Conservation (phyloP, 2,888 invertebrate species). For the Teinopalpus imperialis region DNA sequence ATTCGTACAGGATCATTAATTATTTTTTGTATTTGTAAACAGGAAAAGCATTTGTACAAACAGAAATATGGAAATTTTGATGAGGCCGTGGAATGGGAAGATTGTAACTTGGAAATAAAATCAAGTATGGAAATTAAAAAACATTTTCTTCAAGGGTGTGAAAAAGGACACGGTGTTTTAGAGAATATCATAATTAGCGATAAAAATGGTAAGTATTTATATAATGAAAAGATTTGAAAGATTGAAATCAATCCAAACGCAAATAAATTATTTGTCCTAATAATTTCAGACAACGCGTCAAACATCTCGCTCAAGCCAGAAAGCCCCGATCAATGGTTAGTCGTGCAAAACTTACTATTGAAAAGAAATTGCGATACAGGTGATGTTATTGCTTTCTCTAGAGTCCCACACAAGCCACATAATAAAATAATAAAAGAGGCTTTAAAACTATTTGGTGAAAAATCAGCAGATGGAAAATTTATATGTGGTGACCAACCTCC, state of each 20-base stretch:
- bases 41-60: slow-evolving; percentile 37
- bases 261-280: too few species aligned
- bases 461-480: slow-evolving; percentile 13
- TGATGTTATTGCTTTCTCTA: slow-evolving; percentile 25
- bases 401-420: slow-evolving; percentile 25
- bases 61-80: slow-evolving; percentile 40
- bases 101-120: slow-evolving; percentile 45
- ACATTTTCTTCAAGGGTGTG: slow-evolving; percentile 45
- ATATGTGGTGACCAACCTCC: slow-evolving; percentile 23
- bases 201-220: slow-evolving; percentile 23
- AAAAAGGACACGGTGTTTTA: slow-evolving; percentile 37
- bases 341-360: slow-evolving; percentile 25
- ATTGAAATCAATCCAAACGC: too few species aligned
- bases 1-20: too few species aligned
- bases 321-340: slow-evolving; percentile 27
- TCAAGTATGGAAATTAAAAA: slow-evolving; percentile 30
- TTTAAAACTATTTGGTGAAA: slow-evolving; percentile 11
- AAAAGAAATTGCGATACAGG: slow-evolving; percentile 27
- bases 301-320: slow-evolving; percentile 15
- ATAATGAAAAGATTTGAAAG: too few species aligned
- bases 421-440: slow-evolving; percentile 18
- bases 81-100: slow-evolving; percentile 41
- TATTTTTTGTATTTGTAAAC: too few species aligned
- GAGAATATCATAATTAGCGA: slow-evolving; percentile 42
- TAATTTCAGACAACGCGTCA: slow-evolving; percentile 8